Percentiles rank a stretch among this genome's conserved stretches.
phyloP scores from a whole-genome alignment of 2,113 vertebrate species.

The Natator depressus region DNA sequence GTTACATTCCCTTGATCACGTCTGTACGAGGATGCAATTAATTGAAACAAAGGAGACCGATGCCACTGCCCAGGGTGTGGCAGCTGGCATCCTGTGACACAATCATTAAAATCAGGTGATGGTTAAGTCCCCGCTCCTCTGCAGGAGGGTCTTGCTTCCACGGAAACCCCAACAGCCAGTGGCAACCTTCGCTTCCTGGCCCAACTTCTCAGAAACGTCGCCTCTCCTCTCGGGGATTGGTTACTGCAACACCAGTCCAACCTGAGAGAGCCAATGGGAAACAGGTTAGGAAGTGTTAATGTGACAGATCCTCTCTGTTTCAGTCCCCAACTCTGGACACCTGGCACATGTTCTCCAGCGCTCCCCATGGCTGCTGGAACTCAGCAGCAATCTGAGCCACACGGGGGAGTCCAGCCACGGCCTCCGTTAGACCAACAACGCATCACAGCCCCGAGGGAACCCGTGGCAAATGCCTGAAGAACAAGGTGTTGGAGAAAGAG shows the following conservation, averaged over 20 bases:
- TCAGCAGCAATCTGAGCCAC: rapidly evolving
- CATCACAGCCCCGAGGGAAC: neutral
- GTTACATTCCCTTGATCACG: conserved; percentile 81
- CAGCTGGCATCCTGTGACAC: neutral
- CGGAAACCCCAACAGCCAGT: conserved; percentile 68
- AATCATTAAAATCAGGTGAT: conserved; percentile 21
- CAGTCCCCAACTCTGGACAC: rapidly evolving
- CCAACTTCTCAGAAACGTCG: conserved; percentile 76
- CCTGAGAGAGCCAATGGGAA: conserved; percentile 75
- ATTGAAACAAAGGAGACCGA: conserved; percentile 63
- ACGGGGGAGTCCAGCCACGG: rapidly evolving
- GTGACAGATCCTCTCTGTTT: rapidly evolving
- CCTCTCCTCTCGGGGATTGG: conserved; percentile 68
- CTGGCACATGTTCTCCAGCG: rapidly evolving
- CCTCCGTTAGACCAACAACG: rapidly evolving
- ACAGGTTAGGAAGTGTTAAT: rapidly evolving
- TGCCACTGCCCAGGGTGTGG: conserved; percentile 24
- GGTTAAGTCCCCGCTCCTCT: conserved; percentile 46
- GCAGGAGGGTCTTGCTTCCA: conserved; percentile 22
- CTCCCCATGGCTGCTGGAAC: rapidly evolving
- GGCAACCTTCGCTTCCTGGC: conserved; percentile 73
- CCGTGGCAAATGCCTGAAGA: neutral
- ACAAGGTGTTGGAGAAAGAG: neutral
- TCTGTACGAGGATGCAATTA: conserved; percentile 74
- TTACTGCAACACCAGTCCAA: conserved; percentile 98